Evolutionary conservation across 2,113 vertebrate species (phyloP).

Genomic region (Thalassoma bifasciatum): DNA sequence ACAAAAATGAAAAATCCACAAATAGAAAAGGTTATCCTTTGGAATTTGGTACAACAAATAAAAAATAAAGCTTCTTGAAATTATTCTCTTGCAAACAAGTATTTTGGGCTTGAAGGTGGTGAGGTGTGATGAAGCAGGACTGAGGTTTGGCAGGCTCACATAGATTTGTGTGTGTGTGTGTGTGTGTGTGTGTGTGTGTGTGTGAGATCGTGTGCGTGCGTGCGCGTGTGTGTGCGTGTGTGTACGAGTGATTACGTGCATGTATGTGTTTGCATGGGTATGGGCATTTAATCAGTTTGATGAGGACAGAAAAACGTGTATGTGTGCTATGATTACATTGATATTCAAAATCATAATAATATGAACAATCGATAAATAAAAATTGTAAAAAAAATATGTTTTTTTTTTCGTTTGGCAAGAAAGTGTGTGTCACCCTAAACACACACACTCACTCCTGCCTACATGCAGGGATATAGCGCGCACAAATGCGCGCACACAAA

Average conservation of each 20-base stretch:
- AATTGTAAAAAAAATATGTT: neutral
- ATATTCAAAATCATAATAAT: neutral
- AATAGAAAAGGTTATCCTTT: no score
- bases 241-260: neutral
- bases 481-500: constrained; percentile 5
- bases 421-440: no score
- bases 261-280: neutral
- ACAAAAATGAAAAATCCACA: no score
- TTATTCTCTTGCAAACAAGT: constrained; percentile 30
- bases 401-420: constrained; percentile 19
- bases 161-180: constrained; percentile 1
- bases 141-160: constrained; percentile 49
- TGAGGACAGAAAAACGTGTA: constrained; percentile 30
- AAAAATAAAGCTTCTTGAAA: neutral
- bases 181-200: neutral
- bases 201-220: neutral
- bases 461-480: neutral
- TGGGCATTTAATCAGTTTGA: constrained; percentile 2
- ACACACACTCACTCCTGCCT: neutral
- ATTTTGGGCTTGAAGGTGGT: constrained; percentile 30
- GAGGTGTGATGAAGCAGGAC: constrained; percentile 48
- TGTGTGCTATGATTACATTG: constrained; percentile 7
- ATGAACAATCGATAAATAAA: no score
- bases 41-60: neutral
- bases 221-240: neutral